Evolutionary conservation across 2,797 vertebrate species (phyloP).

Genomic region (Enteromius mattozi): DNA sequence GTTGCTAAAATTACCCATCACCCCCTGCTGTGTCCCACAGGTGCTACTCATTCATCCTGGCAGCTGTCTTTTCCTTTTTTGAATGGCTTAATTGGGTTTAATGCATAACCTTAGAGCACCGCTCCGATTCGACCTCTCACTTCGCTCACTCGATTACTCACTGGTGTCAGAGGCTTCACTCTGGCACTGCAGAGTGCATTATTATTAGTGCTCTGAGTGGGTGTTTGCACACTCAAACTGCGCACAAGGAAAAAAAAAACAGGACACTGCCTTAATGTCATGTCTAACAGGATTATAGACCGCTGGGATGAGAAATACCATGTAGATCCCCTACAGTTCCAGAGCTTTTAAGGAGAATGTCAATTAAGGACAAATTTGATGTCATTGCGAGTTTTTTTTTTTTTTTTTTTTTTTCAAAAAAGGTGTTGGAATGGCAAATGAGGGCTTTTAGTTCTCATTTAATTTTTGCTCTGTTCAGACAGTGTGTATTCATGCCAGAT

Average conservation of each 20-base stretch:
- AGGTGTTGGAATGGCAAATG: neutral
- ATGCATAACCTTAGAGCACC: constrained; percentile 28
- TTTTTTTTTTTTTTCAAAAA: neutral
- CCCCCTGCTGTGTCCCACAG: constrained; percentile 32
- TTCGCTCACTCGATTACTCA: constrained; percentile 37
- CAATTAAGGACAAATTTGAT: constrained; percentile 26
- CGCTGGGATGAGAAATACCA: constrained; percentile 53
- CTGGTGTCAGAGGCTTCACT: constrained; percentile 55
- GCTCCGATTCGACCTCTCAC: constrained; percentile 32
- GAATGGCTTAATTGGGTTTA: constrained; percentile 50
- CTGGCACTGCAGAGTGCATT: constrained; percentile 41
- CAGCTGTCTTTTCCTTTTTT: constrained; percentile 38
- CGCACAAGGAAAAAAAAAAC: constrained; percentile 37
- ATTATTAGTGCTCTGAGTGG: constrained; percentile 58
- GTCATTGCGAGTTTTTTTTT: neutral
- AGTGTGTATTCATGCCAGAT: neutral
- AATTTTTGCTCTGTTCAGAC: neutral
- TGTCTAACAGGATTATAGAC: constrained; percentile 53
- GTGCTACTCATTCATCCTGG: constrained; percentile 33
- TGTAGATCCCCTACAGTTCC: neutral
- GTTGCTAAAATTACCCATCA: constrained; percentile 41
- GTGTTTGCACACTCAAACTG: constrained; percentile 55
- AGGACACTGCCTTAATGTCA: constrained; percentile 44
- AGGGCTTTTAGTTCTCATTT: neutral
- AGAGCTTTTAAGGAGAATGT: constrained; percentile 14